Evolutionary conservation across 2,113 vertebrate genomes (phyloP).

Genomic region (Bagarius yarrelli): DNA sequence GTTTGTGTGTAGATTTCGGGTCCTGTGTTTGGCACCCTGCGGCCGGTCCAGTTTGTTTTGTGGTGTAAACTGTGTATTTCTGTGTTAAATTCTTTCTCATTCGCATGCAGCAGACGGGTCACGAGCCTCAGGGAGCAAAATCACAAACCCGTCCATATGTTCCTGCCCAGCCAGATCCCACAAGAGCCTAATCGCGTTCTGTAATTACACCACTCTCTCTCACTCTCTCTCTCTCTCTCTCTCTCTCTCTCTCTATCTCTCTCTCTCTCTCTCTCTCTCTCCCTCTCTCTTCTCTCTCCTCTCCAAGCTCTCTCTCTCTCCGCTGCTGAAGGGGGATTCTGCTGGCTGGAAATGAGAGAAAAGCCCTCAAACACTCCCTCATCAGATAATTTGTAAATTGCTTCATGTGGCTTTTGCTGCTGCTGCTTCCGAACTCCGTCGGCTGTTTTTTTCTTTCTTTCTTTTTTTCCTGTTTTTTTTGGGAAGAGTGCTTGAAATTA

Average conservation of each 20-base stretch:
- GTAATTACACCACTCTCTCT: constrained; percentile 90
- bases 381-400: constrained; percentile 99
- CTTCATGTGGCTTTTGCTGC: constrained; percentile 98
- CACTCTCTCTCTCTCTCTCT: constrained; percentile 51
- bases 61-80: constrained; percentile 99
- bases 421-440: constrained; percentile 96
- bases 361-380: constrained; percentile 91
- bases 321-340: too few species aligned
- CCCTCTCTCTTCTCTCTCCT: constrained; percentile 11
- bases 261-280: neutral
- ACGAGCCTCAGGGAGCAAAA: constrained; percentile 96
- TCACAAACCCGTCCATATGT: constrained; percentile 99
- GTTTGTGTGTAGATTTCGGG: constrained; percentile 74
- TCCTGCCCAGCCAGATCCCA: constrained; percentile 98
- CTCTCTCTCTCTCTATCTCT: neutral
- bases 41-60: constrained; percentile 99
- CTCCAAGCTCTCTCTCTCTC: constrained; percentile 46
- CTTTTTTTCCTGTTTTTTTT: neutral
- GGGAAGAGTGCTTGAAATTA: constrained; percentile 91
- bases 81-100: constrained; percentile 92
- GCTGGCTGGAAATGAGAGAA: constrained; percentile 86
- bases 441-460: constrained; percentile 42
- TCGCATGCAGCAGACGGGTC: constrained; percentile 99
- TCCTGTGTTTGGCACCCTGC: constrained; percentile 98
- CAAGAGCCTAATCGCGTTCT: constrained; percentile 99